A percentile compares a stretch with the other conserved stretches of the same genome.
phyloP scores from a whole-genome alignment of 1,140 invertebrate species.

The Drosophila tani region DNA sequence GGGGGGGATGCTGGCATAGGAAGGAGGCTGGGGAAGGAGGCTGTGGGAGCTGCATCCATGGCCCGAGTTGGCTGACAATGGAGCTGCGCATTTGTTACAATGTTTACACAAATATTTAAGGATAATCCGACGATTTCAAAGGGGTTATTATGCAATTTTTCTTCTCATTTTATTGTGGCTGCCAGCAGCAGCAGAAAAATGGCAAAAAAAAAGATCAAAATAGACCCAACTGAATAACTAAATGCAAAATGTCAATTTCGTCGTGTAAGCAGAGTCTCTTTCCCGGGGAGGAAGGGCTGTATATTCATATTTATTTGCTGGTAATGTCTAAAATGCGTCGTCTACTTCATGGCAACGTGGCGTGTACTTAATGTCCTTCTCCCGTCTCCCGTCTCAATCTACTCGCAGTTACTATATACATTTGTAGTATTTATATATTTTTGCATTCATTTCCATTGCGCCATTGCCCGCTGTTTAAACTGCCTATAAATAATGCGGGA shows the following conservation, averaged over 20 bases:
- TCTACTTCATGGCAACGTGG: slow-evolving; percentile 63
- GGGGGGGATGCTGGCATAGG: slow-evolving; percentile 17
- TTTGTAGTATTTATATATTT: slow-evolving; percentile 59
- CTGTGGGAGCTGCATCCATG: slow-evolving; percentile 31
- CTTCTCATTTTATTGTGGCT: slow-evolving; percentile 77
- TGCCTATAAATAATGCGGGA: slow-evolving; percentile 71
- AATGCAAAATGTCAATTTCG: slow-evolving; percentile 82
- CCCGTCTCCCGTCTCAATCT: background rate
- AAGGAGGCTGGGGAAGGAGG: slow-evolving; percentile 2
- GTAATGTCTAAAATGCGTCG: slow-evolving; percentile 72
- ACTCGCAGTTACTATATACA: slow-evolving; percentile 14
- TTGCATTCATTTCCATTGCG: slow-evolving; percentile 64
- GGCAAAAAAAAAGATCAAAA: slow-evolving; percentile 43
- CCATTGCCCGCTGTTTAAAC: slow-evolving; percentile 74
- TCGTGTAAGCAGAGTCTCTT: slow-evolving; percentile 73
- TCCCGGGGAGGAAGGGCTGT: background rate
- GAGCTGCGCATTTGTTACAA: slow-evolving; percentile 82
- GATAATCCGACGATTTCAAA: slow-evolving; percentile 84
- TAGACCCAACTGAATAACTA: slow-evolving; percentile 72
- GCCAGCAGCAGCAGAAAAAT: slow-evolving; percentile 31
- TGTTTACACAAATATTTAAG: slow-evolving; percentile 84
- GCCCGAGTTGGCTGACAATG: slow-evolving; percentile 65
- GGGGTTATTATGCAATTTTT: slow-evolving; percentile 84
- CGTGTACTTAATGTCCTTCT: slow-evolving; percentile 65
- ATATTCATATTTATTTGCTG: slow-evolving; percentile 65